phyloP scores from a whole-genome alignment of 2,888 invertebrate genomes.

The Drosophila robusta region DNA sequence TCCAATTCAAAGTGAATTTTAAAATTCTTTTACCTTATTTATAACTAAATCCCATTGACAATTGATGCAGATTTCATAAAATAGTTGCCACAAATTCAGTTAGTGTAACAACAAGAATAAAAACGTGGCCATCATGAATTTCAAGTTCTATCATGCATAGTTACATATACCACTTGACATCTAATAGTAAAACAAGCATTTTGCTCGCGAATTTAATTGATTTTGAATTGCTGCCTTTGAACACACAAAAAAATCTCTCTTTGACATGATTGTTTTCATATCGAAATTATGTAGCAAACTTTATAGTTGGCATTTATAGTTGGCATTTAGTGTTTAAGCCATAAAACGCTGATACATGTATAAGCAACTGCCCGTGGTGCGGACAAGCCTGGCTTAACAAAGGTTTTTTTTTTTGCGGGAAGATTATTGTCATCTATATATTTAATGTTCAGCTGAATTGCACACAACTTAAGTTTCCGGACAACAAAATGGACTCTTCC shows the following conservation, averaged over 20 bases:
- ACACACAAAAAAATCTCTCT: no score
- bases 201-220: slow-evolving; percentile 52
- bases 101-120: slow-evolving; percentile 1
- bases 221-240: no score
- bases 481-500: slow-evolving; percentile 40
- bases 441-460: no score
- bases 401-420: no score
- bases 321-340: background rate
- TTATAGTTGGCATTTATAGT: no score
- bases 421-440: no score
- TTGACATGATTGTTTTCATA: no score
- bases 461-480: no score
- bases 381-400: no score
- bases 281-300: slow-evolving; percentile 2
- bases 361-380: no score
- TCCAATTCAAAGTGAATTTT: slow-evolving; percentile 2
- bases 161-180: slow-evolving; percentile 14
- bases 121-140: slow-evolving; percentile 7
- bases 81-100: slow-evolving; percentile 29
- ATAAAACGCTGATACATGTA: background rate
- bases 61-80: slow-evolving; percentile 34
- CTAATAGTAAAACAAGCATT: slow-evolving; percentile 11
- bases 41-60: slow-evolving; percentile 60
- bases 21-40: slow-evolving; percentile 40
- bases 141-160: no score